Evolutionary conservation across 2,888 invertebrate genomes (phyloP).

Genomic region (Syrphus vitripennis): DNA sequence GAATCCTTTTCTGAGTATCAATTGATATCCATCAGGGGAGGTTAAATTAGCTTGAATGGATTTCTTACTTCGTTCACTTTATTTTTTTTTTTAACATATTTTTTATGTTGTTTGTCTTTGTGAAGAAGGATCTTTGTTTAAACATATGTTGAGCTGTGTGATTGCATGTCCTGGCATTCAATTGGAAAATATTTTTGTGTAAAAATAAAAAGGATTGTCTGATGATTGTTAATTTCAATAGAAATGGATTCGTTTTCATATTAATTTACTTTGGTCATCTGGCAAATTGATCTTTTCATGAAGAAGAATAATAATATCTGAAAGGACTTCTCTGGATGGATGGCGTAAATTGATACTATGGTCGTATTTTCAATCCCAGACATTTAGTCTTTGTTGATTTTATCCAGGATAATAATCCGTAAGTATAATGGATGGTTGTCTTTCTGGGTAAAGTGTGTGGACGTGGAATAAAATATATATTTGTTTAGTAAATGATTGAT

Average conservation of each 20-base stretch:
- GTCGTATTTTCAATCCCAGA: background rate
- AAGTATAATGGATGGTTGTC: conserved; percentile 42
- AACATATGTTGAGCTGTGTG: conserved; percentile 54
- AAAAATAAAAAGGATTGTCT: conserved; percentile 1
- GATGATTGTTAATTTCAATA: conserved; percentile 56
- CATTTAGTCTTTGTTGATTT: conserved; percentile 59
- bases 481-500: conserved; percentile 60
- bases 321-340: background rate
- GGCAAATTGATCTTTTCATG: conserved; percentile 59
- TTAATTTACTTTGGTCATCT: conserved; percentile 59
- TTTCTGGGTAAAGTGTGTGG: background rate
- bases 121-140: conserved; percentile 21
- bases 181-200: conserved; percentile 41
- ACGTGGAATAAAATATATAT: conserved; percentile 23
- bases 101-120: conserved; percentile 5
- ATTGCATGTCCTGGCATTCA: conserved; percentile 64
- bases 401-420: conserved; percentile 30
- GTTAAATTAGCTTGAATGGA: conserved; percentile 67
- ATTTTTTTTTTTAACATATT: background rate
- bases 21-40: conserved; percentile 65
- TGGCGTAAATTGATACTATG: background rate
- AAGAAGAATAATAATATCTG: background rate
- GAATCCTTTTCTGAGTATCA: conserved; percentile 64
- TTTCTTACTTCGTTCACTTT: conserved; percentile 24
- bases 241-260: conserved; percentile 41